These are phyloP conservation scores for Pimephales promelas DNA, from an alignment of 2,113 vertebrate species.

Conservation along the genomic window DNA sequence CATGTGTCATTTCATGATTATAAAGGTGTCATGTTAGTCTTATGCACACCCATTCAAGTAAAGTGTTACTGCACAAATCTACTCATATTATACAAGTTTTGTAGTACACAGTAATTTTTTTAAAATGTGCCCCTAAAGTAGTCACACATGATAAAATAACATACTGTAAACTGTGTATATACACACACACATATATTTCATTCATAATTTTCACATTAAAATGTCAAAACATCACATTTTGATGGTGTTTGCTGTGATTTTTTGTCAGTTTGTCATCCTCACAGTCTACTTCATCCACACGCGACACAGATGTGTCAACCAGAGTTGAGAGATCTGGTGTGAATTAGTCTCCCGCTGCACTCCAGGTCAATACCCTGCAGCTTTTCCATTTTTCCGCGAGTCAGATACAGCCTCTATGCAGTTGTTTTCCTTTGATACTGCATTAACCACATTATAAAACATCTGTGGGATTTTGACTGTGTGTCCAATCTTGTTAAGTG, in stretches of 20 bases:
- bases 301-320: not conserved
- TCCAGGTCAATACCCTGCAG: slow-evolving; percentile 82
- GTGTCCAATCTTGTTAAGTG: slow-evolving; percentile 71
- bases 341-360: not conserved
- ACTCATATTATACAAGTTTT: not conserved
- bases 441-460: slow-evolving; percentile 86
- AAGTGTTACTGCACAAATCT: too few relatives aligned
- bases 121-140: not conserved
- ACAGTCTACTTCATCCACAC: not conserved
- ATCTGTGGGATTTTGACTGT: fast-evolving
- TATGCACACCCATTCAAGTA: too few relatives aligned
- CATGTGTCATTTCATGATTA: too few relatives aligned
- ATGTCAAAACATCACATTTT: not conserved
- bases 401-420: slow-evolving; percentile 86
- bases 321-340: not conserved
- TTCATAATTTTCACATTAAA: not conserved
- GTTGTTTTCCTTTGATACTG: slow-evolving; percentile 76
- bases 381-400: slow-evolving; percentile 78
- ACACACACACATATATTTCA: not conserved
- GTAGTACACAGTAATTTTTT: not conserved
- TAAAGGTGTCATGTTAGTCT: too few relatives aligned
- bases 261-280: not conserved
- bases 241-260: not conserved
- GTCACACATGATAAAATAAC: not conserved
- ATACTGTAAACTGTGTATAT: too few relatives aligned